Percentiles rank a stretch among this genome's conserved stretches.
Evolutionary conservation across 2,113 vertebrate species (phyloP).

Genomic region (human): DNA sequence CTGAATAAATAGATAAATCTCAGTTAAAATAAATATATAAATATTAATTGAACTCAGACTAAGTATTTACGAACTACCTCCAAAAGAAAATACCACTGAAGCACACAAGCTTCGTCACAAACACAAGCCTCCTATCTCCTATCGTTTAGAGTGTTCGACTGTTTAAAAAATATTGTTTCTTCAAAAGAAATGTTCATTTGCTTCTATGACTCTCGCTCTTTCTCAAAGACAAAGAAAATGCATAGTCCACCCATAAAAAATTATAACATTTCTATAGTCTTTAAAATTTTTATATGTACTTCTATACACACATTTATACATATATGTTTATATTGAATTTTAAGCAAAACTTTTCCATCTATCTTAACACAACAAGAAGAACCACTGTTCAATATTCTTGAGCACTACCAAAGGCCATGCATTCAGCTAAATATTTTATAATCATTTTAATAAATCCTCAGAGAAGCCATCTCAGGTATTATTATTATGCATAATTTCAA

Average conservation of each 20-base stretch:
- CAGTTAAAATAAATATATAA: conserved; percentile 56
- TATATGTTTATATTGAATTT: not conserved
- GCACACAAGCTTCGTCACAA: not conserved
- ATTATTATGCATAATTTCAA: not conserved
- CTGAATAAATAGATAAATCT: not conserved
- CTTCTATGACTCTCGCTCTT: not conserved
- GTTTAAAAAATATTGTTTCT: not conserved
- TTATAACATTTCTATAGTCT: not conserved
- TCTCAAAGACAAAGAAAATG: not conserved
- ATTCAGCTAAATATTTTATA: not conserved
- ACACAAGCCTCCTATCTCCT: not conserved
- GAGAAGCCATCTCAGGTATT: not conserved
- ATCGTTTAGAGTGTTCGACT: not conserved
- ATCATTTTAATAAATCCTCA: not conserved
- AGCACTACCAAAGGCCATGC: no score
- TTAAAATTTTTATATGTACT: not conserved
- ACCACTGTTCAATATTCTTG: not conserved
- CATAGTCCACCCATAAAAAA: not conserved
- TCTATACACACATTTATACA: not conserved
- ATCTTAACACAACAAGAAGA: not conserved
- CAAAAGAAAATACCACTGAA: not conserved
- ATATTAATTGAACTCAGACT: not conserved
- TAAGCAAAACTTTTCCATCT: not conserved
- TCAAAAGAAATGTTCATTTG: not conserved
- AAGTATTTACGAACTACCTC: not conserved